Conservation (phyloP, 2,113 vertebrate species). For the Orcinus orca region DNA sequence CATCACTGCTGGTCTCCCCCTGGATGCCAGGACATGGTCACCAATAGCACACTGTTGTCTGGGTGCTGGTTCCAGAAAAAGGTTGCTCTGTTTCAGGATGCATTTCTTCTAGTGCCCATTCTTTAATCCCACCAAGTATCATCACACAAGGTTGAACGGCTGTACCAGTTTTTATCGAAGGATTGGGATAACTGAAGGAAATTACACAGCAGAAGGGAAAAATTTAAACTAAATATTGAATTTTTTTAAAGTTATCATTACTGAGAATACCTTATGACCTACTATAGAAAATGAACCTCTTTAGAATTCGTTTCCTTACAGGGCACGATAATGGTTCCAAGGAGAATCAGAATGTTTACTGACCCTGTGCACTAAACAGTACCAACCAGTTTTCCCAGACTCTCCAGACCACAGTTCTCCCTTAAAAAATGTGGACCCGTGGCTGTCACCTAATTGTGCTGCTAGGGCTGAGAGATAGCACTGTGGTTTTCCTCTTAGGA, state of each 20-base stretch:
- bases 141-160: neutral
- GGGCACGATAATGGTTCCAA: too few species aligned
- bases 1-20: neutral
- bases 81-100: neutral
- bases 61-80: neutral
- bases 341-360: too few species aligned
- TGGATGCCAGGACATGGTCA: too few species aligned
- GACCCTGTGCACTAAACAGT: neutral
- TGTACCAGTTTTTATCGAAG: neutral
- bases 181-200: neutral
- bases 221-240: neutral
- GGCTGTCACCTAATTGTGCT: neutral
- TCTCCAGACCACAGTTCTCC: neutral
- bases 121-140: neutral
- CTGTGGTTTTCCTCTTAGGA: neutral
- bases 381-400: neutral
- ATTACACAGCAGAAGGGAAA: neutral
- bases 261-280: too few species aligned
- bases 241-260: neutral
- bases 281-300: neutral
- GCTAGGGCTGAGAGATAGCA: neutral
- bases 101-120: neutral
- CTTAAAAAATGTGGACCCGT: neutral
- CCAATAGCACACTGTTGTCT: neutral
- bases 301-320: neutral